Evolutionary conservation across 1,140 invertebrate species (phyloP).

Genomic region (Drosophila subpulchrella): DNA sequence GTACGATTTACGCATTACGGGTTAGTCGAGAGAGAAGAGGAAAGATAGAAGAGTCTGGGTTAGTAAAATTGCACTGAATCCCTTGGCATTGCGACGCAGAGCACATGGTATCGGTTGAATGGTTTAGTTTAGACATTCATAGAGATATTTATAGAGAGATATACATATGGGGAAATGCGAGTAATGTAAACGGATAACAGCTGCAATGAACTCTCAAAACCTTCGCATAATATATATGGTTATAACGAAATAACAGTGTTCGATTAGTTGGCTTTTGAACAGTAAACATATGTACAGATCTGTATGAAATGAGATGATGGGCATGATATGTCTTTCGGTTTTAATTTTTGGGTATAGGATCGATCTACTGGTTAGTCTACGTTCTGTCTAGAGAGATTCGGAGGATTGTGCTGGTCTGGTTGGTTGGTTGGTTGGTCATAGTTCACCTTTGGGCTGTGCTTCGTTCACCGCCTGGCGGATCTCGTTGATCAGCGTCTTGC

Average conservation of each 20-base stretch:
- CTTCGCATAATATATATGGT: constrained; percentile 47
- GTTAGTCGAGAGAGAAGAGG: constrained; percentile 21
- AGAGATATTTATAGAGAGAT: constrained; percentile 29
- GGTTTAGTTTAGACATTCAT: constrained; percentile 40
- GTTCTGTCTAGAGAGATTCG: constrained; percentile 30
- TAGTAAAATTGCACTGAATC: constrained; percentile 25
- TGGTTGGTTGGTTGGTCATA: constrained; percentile 34
- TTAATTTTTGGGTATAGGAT: not conserved
- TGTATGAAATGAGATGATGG: constrained; percentile 47
- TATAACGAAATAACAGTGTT: constrained; percentile 37
- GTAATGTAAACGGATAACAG: constrained; percentile 42
- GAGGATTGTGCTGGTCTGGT: constrained; percentile 30
- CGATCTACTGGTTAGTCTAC: constrained; percentile 31
- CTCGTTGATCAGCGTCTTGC: constrained; percentile 92
- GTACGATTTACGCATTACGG: constrained; percentile 7
- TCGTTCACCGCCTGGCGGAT: constrained; percentile 93
- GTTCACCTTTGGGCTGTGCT: constrained; percentile 91
- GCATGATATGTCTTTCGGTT: constrained; percentile 1
- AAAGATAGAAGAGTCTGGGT: constrained; percentile 35
- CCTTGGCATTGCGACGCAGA: constrained; percentile 12
- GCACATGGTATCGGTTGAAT: constrained; percentile 12
- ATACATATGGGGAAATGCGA: constrained; percentile 28
- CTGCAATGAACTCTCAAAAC: constrained; percentile 38
- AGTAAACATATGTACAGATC: constrained; percentile 56
- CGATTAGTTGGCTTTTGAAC: constrained; percentile 41